Base-by-base conservation (phyloP, 1,140 invertebrate genomes). In the Lamellibrachia luymesi region DNA sequence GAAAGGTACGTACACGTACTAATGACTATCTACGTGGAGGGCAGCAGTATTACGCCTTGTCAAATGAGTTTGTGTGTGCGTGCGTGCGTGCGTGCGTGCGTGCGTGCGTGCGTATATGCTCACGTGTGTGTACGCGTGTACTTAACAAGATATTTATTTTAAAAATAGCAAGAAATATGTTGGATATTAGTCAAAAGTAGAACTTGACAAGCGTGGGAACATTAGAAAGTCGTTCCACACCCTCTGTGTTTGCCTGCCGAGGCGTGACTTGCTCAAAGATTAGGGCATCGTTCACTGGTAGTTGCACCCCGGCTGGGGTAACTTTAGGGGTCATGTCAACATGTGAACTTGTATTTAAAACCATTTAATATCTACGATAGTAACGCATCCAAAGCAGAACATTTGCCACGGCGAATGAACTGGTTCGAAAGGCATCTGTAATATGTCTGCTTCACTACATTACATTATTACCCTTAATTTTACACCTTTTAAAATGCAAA, bases 101-200 rank as follows among this genome's bases (percentile, higher is more conserved):
- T 38, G 38, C 1, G 38, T 38, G 38, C 1, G 38, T 80, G 64
- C 17, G 64, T 80, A 22, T 22, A 22, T 80, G 64, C 17, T 8
- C 25, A 22, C 64, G 64, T 80, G 64, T 13, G 64, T 80, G 64
- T 22, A 22, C 25, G 64, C 25, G 64, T 13, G 64, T 22, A 10
- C 10, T 4, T 52, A 4, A 10, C 51, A 52, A 52, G 51, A 52
- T 80, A 6, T 80, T 10, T 80, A 2, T 80, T 80, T 6, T 17
- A 80, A 80, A 80, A 92, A 91, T n/a, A n/a, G n/a, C n/a, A 92
- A 80, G 10, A 92, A 50, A 51, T 50, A 92, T 49, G 51, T 80
- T 13, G 64, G 25, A 2, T 80, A 80, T 13, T 80, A 80, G 5
- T 80, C 25, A 80, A 22, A 5, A 80, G 64, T 13, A 80, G 64